phyloP scores from a whole-genome alignment of 2,888 invertebrate species.

The Drosophila borborema region DNA sequence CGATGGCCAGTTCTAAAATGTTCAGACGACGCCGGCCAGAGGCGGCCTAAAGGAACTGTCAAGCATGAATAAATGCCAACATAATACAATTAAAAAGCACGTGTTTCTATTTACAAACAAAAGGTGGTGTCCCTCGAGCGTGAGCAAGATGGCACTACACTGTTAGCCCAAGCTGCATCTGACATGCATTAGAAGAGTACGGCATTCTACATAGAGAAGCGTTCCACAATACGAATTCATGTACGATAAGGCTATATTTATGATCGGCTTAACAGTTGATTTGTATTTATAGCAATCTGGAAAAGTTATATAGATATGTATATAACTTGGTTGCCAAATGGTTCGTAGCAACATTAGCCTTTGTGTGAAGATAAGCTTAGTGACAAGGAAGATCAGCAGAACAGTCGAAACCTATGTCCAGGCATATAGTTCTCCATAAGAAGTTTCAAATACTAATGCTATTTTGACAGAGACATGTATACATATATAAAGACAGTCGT shows the following conservation, averaged over 20 bases:
- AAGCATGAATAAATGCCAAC: slow-evolving; percentile 51
- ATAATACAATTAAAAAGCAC: slow-evolving; percentile 15
- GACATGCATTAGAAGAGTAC: slow-evolving; percentile 23
- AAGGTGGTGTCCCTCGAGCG: neutral
- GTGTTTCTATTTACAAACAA: slow-evolving; percentile 28
- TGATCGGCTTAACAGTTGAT: neutral
- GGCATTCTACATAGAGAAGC: neutral
- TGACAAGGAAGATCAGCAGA: neutral
- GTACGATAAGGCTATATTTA: neutral
- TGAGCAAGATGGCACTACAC: neutral
- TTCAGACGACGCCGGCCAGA: slow-evolving; percentile 14
- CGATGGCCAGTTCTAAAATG: slow-evolving; percentile 84
- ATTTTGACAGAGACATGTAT: neutral
- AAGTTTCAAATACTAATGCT: neutral
- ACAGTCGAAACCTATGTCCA: neutral
- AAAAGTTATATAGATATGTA: neutral
- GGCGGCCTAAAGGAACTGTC: slow-evolving; percentile 26
- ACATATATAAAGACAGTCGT: neutral
- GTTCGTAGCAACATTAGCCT: neutral
- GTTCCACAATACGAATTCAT: neutral
- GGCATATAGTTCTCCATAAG: neutral
- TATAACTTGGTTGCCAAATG: neutral
- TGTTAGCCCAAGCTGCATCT: neutral
- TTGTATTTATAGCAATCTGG: neutral
- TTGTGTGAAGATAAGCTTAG: no score